A percentile compares a stretch with the other conserved stretches of the same genome.
phyloP scores from a whole-genome alignment of 2,888 invertebrate genomes.

The Ernsta delagoae region DNA sequence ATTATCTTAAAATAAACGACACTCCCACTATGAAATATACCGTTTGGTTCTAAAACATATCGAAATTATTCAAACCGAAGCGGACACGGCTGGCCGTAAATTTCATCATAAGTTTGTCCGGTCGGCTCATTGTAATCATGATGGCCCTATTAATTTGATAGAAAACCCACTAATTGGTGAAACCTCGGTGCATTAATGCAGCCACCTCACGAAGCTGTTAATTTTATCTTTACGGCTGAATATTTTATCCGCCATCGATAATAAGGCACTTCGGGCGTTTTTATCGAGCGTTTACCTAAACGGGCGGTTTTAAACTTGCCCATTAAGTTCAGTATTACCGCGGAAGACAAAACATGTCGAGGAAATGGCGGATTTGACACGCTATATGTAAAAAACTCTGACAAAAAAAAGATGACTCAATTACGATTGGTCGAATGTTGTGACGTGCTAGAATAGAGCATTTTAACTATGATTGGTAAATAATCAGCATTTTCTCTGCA shows the following conservation, averaged over 20 bases:
- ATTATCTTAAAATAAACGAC: not conserved
- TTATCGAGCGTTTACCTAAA: conserved; percentile 31
- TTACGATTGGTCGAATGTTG: too few relatives aligned
- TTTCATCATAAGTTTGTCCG: conserved; percentile 37
- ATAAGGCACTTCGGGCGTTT: conserved; percentile 38
- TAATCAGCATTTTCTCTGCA: too few relatives aligned
- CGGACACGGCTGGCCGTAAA: conserved; percentile 38
- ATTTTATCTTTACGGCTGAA: conserved; percentile 53
- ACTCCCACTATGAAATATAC: not conserved
- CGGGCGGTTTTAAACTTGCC: conserved; percentile 12
- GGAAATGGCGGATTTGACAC: too few relatives aligned
- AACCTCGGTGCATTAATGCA: conserved; percentile 46
- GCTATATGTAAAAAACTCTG: too few relatives aligned
- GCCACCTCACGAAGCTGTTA: conserved; percentile 44
- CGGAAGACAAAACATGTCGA: too few relatives aligned
- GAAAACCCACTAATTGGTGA: conserved; percentile 55
- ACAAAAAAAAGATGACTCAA: too few relatives aligned
- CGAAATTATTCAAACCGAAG: conserved; percentile 28
- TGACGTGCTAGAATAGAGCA: too few relatives aligned
- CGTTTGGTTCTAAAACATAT: not conserved
- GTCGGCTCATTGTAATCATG: conserved; percentile 46
- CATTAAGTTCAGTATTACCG: conserved; percentile 23
- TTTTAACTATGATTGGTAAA: too few relatives aligned
- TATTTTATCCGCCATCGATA: conserved; percentile 50
- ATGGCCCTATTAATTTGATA: conserved; percentile 55